Base-by-base conservation (phyloP, 2,888 invertebrate species). In the Octonoba sinensis region DNA sequence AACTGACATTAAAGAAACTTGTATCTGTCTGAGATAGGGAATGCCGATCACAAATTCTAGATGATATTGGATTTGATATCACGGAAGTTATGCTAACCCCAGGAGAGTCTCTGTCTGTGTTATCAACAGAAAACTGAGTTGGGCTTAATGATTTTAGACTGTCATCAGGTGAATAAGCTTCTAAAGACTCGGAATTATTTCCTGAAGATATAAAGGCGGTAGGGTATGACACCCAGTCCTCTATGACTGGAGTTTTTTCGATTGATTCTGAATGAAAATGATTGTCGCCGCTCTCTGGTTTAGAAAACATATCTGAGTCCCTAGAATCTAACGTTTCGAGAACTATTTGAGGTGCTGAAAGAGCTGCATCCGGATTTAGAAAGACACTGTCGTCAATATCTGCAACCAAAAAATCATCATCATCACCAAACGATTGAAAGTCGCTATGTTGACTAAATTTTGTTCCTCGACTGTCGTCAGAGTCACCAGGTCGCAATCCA, bases 361-460 rank as follows among this genome's bases (percentile, higher is more conserved):
- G 47, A 22, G 24, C 18, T 3, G 59, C 11, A 56, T 76, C 82
- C 65, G 57, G 82, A 27, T 75, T 75, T 8, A 64, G 51, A 49
- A 82, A 82, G n/a, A 82, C 82, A 49, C 75, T 82, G 36, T 82
- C 82, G 57, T 75, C 75, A 51, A 72, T 62, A 24, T 82, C 82
- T 18, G 76, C 22, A 27, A 57, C 59, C 36, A 66, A 60, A 24
- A 70, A 65, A 11, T 67, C 66, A 18, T 76, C 75, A 27, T 82
- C 82, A 20, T 82, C 75, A 13, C 65, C 81, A 54, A 75, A 82
- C 11, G 72, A 82, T 3, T 76, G 76, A 51, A 76, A 62, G 12
- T 71, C 82, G 62, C 82, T 82, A 3, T 62, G 72, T 44, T 65
- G 66, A 46, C 82, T 82, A 16, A 67, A 67, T 65, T 74, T 76